phyloP scores from a whole-genome alignment of 2,797 vertebrate species.

The Tapirus indicus region DNA sequence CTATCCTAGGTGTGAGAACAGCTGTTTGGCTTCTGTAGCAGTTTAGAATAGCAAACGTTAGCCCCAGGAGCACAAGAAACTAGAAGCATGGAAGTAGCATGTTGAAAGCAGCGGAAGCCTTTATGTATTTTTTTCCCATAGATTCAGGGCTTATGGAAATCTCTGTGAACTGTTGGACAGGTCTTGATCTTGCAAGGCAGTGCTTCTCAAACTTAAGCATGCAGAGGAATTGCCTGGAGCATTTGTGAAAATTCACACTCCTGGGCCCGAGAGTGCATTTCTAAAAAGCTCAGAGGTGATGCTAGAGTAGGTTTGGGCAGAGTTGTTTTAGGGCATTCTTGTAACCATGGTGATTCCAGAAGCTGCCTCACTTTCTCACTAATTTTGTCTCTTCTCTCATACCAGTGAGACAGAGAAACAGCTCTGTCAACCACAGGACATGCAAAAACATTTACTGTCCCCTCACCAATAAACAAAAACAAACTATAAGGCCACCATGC shows the following conservation, averaged over 20 bases:
- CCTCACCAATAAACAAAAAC: neutral
- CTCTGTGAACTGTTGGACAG: neutral
- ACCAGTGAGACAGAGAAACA: neutral
- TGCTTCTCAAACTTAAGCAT: neutral
- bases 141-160: neutral
- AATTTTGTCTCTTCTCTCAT: neutral
- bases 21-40: conserved; percentile 56
- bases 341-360: neutral
- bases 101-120: neutral
- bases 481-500: no score
- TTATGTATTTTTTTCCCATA: neutral
- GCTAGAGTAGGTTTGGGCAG: neutral
- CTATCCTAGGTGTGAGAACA: conserved; percentile 53
- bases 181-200: neutral
- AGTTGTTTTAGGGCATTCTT: neutral
- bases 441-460: neutral
- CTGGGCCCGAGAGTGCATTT: neutral
- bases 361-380: neutral
- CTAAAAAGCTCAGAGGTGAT: neutral
- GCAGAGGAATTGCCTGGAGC: neutral
- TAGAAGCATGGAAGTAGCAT: neutral
- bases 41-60: conserved; percentile 51
- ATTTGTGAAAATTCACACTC: neutral
- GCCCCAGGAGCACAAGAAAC: neutral
- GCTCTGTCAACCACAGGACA: neutral